A percentile compares a stretch with the other conserved stretches of the same genome.
These are phyloP conservation scores for Leucozona laternaria DNA, from an alignment of 2,888 invertebrate genomes.

Conservation along the genomic window DNA sequence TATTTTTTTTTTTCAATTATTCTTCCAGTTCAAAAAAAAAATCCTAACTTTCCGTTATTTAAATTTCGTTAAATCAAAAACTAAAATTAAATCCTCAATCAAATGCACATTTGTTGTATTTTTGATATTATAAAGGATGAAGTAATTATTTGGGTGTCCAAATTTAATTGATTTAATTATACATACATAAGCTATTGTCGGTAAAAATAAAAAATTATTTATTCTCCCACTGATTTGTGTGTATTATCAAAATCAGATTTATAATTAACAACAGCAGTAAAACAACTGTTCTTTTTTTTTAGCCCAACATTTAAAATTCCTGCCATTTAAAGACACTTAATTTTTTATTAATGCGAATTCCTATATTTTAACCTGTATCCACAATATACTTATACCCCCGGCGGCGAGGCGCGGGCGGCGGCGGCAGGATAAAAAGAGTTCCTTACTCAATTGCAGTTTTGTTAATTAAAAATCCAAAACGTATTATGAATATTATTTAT, in stretches of 20 bases:
- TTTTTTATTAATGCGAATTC: conserved; percentile 7
- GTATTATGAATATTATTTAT: conserved; percentile 59
- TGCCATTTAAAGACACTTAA: conserved; percentile 16
- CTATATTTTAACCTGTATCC: conserved; percentile 37
- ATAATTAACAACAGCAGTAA: conserved; percentile 29
- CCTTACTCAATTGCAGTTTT: conserved; percentile 37
- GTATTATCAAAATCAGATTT: conserved; percentile 52
- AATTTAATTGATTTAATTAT: background rate
- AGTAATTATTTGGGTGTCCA: conserved; percentile 1
- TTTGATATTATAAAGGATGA: background rate
- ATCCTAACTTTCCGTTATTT: background rate
- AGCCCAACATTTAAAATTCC: conserved; percentile 7
- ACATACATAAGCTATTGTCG: background rate
- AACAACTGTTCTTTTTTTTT: conserved; percentile 11
- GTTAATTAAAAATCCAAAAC: conserved; percentile 69
- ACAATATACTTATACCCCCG: background rate
- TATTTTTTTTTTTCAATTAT: too few relatives aligned
- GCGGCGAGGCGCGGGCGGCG: too few relatives aligned
- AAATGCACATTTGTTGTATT: background rate
- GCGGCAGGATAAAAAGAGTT: background rate
- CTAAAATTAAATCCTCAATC: background rate
- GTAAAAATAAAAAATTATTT: background rate
- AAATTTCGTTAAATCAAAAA: background rate
- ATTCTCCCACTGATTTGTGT: background rate
- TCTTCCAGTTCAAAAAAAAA: background rate